These are phyloP conservation scores for Camptogramma bilineatum DNA, from an alignment of 2,888 invertebrate species.

Conservation along the genomic window DNA sequence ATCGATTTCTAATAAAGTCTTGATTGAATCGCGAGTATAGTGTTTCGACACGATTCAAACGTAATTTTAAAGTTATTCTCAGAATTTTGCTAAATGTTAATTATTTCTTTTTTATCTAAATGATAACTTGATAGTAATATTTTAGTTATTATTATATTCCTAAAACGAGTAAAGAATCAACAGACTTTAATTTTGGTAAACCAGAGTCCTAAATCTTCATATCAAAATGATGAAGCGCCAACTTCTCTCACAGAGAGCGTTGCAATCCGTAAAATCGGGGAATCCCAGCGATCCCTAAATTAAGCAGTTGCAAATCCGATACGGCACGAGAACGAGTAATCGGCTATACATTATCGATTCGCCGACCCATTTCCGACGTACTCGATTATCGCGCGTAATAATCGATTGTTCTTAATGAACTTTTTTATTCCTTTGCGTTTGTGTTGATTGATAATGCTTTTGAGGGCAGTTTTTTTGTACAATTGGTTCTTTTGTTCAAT, in stretches of 20 bases:
- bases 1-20: too few species aligned
- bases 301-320: conserved; percentile 45
- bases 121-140: too few species aligned
- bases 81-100: too few species aligned
- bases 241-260: neutral
- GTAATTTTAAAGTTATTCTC: too few species aligned
- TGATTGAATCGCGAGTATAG: too few species aligned
- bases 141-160: too few species aligned
- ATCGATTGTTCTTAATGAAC: conserved; percentile 47
- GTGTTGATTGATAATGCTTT: conserved; percentile 34
- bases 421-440: conserved; percentile 40
- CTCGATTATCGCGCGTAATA: conserved; percentile 49
- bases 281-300: conserved; percentile 23
- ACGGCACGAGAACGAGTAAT: conserved; percentile 48
- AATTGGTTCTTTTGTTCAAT: neutral
- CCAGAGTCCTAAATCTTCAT: too few species aligned
- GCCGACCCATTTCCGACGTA: conserved; percentile 55
- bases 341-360: conserved; percentile 56
- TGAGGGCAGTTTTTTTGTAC: conserved; percentile 1
- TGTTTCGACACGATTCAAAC: too few species aligned
- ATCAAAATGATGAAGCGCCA: neutral
- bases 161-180: too few species aligned
- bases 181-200: too few species aligned
- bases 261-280: conserved; percentile 6
- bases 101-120: too few species aligned